Evolutionary conservation across 1,140 invertebrate species (phyloP).

Genomic region (Bombus picipes): DNA sequence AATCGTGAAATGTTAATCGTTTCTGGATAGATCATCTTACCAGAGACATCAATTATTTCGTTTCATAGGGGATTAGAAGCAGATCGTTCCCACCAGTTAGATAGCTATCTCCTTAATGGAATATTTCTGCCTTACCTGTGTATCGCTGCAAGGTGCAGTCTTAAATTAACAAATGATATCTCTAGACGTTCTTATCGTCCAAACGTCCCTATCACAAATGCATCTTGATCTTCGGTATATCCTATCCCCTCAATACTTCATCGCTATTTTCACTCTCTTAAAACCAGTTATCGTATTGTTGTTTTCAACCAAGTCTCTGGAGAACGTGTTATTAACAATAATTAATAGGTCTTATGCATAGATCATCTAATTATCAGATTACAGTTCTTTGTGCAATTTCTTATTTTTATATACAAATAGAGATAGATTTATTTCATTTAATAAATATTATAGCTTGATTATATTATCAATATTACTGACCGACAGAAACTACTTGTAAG

Average conservation of each 20-base stretch:
- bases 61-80: background rate
- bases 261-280: background rate
- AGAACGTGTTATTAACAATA: background rate
- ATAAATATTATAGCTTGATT: no score
- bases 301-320: background rate
- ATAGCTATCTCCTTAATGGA: background rate
- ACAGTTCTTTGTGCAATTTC: background rate
- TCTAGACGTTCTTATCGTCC: background rate
- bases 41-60: background rate
- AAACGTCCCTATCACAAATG: background rate
- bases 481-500: no score
- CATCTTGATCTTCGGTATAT: background rate
- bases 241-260: background rate
- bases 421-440: no score
- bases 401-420: background rate
- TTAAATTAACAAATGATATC: background rate
- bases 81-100: background rate
- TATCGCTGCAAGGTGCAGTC: background rate
- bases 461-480: no score
- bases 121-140: background rate
- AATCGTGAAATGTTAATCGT: background rate
- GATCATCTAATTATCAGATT: background rate
- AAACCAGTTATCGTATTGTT: background rate
- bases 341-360: background rate
- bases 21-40: background rate